Percentiles rank a stretch among this genome's conserved stretches.
Conservation (phyloP, 1,140 invertebrate species). For the Neuroterus valhalla region DNA sequence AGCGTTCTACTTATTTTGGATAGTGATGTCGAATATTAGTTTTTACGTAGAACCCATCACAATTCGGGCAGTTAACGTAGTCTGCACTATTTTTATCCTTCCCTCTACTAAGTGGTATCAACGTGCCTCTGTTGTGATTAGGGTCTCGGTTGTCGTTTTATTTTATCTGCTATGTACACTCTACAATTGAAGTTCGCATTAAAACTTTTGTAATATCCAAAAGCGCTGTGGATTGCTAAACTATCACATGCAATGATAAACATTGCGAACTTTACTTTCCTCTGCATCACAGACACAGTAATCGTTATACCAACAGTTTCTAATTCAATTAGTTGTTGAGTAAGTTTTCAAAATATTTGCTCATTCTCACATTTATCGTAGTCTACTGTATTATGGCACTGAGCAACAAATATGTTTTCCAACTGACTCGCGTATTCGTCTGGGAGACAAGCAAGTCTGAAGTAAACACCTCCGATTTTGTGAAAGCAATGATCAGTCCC, state of each 20-base stretch:
- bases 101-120: background rate
- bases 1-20: background rate
- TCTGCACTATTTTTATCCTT: no score
- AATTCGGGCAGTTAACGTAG: no score
- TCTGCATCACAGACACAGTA: background rate
- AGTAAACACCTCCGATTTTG: background rate
- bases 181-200: background rate
- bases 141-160: background rate
- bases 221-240: background rate
- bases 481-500: background rate
- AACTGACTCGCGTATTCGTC: background rate
- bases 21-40: background rate
- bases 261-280: background rate
- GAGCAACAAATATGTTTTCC: background rate
- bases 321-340: background rate
- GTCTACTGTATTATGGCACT: background rate
- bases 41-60: no score
- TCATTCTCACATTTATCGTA: background rate
- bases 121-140: background rate
- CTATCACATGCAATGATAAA: background rate
- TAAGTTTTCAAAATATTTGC: background rate
- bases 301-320: background rate
- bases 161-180: background rate
- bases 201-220: background rate
- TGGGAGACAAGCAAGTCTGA: background rate